Conservation (phyloP, 1,140 invertebrate species). For the Drosophila varians region DNA sequence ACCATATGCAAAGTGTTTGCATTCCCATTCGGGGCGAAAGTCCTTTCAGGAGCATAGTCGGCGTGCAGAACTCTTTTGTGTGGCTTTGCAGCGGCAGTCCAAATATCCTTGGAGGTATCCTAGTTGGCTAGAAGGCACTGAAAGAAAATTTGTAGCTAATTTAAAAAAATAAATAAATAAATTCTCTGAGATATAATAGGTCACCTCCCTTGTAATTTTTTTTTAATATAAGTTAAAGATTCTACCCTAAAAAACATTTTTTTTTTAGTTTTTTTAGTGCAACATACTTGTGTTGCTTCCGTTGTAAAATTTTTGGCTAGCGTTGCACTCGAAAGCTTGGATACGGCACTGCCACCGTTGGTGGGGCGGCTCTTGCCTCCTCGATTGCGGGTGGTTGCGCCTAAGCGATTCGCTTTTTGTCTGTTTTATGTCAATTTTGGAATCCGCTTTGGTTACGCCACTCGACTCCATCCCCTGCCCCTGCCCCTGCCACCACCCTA, state of each 20-base stretch:
- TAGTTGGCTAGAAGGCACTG: constrained; percentile 17
- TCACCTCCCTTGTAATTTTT: too few species aligned
- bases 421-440: constrained; percentile 81
- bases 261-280: not conserved
- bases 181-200: too few species aligned
- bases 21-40: constrained; percentile 43
- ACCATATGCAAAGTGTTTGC: constrained; percentile 40
- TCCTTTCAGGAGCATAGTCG: constrained; percentile 25
- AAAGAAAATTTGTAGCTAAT: not conserved
- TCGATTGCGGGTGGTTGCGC: constrained; percentile 63
- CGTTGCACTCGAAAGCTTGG: constrained; percentile 26
- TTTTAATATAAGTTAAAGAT: too few species aligned
- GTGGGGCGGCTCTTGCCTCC: constrained; percentile 10
- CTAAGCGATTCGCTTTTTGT: constrained; percentile 80
- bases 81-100: constrained; percentile 67
- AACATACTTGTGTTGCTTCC: constrained; percentile 23
- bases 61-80: constrained; percentile 65
- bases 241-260: too few species aligned
- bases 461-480: constrained; percentile 14
- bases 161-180: too few species aligned
- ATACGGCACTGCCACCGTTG: constrained; percentile 5
- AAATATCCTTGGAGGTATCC: constrained; percentile 58
- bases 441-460: constrained; percentile 73
- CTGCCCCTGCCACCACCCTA: constrained; percentile 1
- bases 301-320: constrained; percentile 35